Evolutionary conservation across 2,797 vertebrate species (phyloP), one percentile per base, ranked within the genome.

Genomic region (Enteromius anoplus): DNA sequence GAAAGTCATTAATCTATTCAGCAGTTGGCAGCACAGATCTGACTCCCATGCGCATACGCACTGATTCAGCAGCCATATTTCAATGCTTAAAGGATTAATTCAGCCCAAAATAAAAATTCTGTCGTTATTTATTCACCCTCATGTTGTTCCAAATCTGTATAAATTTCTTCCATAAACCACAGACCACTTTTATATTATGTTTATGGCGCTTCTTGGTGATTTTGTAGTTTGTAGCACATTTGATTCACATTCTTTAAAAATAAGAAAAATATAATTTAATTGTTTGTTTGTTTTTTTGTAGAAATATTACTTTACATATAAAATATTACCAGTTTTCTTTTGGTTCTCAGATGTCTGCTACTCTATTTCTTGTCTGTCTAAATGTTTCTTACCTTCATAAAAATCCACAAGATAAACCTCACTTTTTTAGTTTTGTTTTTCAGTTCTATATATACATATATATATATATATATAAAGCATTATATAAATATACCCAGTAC

Each of bases 1-100:
- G 51, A 78, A 78, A 78, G 51, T 64, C 82, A 78, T 78, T 62
- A 45, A 83, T 78, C 66, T 83, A 49, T 60, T 47, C 19, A 60
- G 51, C 55, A 45, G 72, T 58, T 68, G 72, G 62, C 34, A 82
- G 23, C 9, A 68, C 21, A 12, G 42, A 23, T 68, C 32, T 32
- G 11, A 68, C 62, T 75, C 71, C 47, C 71, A 53, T 66, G 69
- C 23, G 10, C 47, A 66, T 65, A 53, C 26, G 47, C 69, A 73
- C 80, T 9, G 21, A 65, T 75, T 75, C 32, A 47, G 60, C 32
- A n/a, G 34, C 66, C 55, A 81, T 64, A 26, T 64, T 80, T 37
- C 49, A 80, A 58, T 26, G 51, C 78, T 72, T 47, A 81, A 81
- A 66, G 29, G 34, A 60, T 73, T 49, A 64, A 19, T 73, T 51